Evolutionary conservation across 1,140 invertebrate genomes (phyloP).

Genomic region (Globodera rostochiensis): DNA sequence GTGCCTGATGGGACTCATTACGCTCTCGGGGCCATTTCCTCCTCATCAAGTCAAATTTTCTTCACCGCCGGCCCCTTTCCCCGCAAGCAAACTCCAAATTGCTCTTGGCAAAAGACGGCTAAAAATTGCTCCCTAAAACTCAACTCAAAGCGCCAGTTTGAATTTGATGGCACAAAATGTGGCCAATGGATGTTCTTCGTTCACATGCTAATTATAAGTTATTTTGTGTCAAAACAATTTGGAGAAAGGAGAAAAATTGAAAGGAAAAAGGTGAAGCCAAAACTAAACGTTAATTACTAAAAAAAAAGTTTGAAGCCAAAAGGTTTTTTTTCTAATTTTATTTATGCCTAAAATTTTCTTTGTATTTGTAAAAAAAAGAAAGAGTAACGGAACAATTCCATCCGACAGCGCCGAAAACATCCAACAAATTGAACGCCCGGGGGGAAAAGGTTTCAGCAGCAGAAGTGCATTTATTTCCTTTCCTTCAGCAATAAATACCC

Average conservation of each 20-base stretch:
- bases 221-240: too few relatives aligned
- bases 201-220: too few relatives aligned
- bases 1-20: conserved; percentile 3
- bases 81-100: not conserved
- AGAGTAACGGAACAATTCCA: not conserved
- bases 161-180: not conserved
- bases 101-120: not conserved
- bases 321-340: too few relatives aligned
- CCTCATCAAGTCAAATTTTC: conserved; percentile 4
- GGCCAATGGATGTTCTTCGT: too few relatives aligned
- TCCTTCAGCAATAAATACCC: conserved; percentile 4
- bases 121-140: not conserved
- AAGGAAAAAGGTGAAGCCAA: not conserved
- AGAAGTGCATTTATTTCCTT: not conserved
- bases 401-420: not conserved
- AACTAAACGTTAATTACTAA: too few relatives aligned
- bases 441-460: not conserved
- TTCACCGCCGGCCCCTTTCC: not conserved
- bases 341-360: too few relatives aligned
- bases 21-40: not conserved
- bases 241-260: not conserved
- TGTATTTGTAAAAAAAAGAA: not conserved
- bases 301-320: not conserved
- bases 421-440: not conserved
- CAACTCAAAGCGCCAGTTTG: not conserved